Base-by-base conservation (phyloP, 2,888 invertebrate genomes). In the Scrobipalpa atriplicella region DNA sequence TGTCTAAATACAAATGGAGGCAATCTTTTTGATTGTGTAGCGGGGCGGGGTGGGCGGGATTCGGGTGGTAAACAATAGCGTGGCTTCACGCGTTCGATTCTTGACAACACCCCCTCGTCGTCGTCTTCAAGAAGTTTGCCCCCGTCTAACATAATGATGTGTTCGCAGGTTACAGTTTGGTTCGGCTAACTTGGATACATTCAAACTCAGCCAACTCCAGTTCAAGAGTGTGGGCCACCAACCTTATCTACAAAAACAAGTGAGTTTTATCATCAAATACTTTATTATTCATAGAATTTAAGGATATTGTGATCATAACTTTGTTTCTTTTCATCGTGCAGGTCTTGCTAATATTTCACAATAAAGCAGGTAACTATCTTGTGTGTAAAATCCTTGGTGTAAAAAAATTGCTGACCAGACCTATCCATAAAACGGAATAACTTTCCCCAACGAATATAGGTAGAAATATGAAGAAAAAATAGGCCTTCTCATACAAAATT, bases 131-230 rank as follows among this genome's bases (percentile, higher is more conserved):
- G 29, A 29, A 29, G 29, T 29, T 29, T n/a, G 8, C 51, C 18
- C n/a, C 16, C n/a, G n/a, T n/a, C 10, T 16, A 16, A 51, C 51
- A 2, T 8, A 7, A 16, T 51, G 18, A 1, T 19, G 6, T 62
- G 51, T 52, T 82, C 81, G 41, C 78, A 92, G 92, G 54, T 75
- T 87, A 67, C 89, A 90, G 83, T 76, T 90, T 90, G 87, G 93
- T 75, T 87, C 92, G 0, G 86, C 80, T 62, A 89, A 84, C 56
- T 89, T 95, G 71, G 98, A 98, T 70, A 94, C 95, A 0, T 99
- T 98, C 85, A 94, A 94, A 18, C 90, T 99, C 65, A 95, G 95
- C 67, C 96, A 99, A 78, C 92, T 99, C 16, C 95, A 96, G 78
- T 97, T 96, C 84, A 95, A 95, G 65, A 96, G 95, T 56, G 94